Base-by-base conservation (phyloP, 2,797 vertebrate species). In the Pangasius krempfi region DNA sequence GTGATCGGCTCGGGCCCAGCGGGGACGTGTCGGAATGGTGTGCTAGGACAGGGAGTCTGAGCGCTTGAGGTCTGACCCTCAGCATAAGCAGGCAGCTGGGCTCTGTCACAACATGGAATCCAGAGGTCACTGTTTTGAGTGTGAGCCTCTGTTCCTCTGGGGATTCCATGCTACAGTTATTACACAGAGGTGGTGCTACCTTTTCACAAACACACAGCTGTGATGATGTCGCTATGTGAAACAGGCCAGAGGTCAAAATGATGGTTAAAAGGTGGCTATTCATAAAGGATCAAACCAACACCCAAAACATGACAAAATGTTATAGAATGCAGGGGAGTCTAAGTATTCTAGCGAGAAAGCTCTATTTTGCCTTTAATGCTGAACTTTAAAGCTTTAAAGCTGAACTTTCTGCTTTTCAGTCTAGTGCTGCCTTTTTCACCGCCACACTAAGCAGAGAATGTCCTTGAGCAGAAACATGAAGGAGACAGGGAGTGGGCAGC, bases 381-480 rank as follows among this genome's bases (percentile, higher is more conserved):
- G 27, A n/a, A n/a, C n/a, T n/a, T n/a, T n/a, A n/a, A n/a, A n/a
- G n/a, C n/a, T n/a, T n/a, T n/a, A n/a, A n/a, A n/a, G 27, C n/a
- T 52, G 22, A 33, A 37, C 13, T n/a, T 78, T 79, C 8, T 68
- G 47, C 40, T 79, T 56, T 66, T 73, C 22, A 20, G 12, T n/a
- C 27, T 60, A 22, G 22, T 40, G 54, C 7, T 86, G n/a, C 20
- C 47, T 79, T 18, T 90, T 89, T 89, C 88, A 91, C 88, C 90
- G 90, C 91, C 80, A 88, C 52, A 86, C 70, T 22, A 72, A 66
- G 27, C 73, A 44, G 87, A n/a, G 18, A 89, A 86, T 90, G 89
- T 87, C 90, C 91, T 92, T 92, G 90, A 87, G 91, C 80, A 88
- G 85, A 90, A 93, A 91, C 70, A 90, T 89, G 86, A 88, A 90